Evolutionary conservation across 2,113 vertebrate species (phyloP), one percentile per base, ranked within the genome.

Genomic region (Heterocephalus glaber): DNA sequence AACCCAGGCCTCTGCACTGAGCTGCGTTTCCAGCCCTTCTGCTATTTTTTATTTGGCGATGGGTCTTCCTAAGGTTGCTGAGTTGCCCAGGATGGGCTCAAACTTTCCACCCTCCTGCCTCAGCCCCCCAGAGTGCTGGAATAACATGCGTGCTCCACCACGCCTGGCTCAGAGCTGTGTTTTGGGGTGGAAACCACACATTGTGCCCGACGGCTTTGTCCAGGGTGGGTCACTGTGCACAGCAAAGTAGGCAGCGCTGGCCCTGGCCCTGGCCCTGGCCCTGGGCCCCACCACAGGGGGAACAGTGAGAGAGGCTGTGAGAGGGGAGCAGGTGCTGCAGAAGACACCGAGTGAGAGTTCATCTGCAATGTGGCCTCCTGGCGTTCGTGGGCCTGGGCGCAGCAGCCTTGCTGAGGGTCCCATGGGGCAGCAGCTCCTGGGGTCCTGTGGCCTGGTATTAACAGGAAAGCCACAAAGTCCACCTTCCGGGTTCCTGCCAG

Each of bases 201-300:
- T 16, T 33, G 35, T 14, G 41, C 6, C n/a, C 19, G 1, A 5
- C 0, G 3, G 4, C 44, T 38, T 81, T 74, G 7, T 2, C 14
- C 35, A 14, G 24, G 41, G 52, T 7, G 72, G n/a, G 49, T 24
- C 3, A 0, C 22, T 7, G 35, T 11, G 10, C 1, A 47, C 24
- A 14, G 33, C 56, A 61, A 49, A 47, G 17, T 47, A 52, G 30
- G 30, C 0, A 1, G 33, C 24, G 1, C 47, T 7, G 11, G 63
- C n/a, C 28, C 61, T 0, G 5, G 49, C 0, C 0, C 47, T 7
- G 11, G 63, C n/a, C 28, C 61, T 0, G 5, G 49, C 0, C 0
- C 49, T 5, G 1, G 26, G 13, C 54, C 22, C 26, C 28, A 22
- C 3, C 11, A 17, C 30, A 10, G 1, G 5, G 0, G 0, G 28